phyloP scores from a whole-genome alignment of 2,797 vertebrate species.

The Anomalospiza imberbis region DNA sequence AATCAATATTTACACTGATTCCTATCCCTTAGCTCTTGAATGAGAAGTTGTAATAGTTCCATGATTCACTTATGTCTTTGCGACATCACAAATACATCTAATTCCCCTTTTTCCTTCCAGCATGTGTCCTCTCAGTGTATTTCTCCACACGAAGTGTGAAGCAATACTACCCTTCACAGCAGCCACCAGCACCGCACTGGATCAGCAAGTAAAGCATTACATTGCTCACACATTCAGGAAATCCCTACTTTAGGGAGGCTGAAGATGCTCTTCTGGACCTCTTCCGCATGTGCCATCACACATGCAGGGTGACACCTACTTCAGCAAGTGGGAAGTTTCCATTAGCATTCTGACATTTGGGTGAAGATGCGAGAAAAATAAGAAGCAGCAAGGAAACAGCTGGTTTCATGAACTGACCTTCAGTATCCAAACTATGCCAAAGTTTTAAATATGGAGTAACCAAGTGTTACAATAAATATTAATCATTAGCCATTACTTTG shows the following conservation, averaged over 20 bases:
- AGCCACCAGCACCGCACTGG: neutral
- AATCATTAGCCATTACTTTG: neutral
- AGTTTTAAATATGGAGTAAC: neutral
- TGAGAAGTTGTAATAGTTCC: neutral
- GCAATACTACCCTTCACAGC: neutral
- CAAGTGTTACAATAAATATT: neutral
- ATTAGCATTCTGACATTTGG: neutral
- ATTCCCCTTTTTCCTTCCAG: neutral
- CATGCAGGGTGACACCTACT: fast-evolving
- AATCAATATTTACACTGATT: neutral
- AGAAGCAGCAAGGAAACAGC: neutral
- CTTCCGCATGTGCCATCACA: neutral
- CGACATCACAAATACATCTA: neutral
- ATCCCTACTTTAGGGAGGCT: neutral
- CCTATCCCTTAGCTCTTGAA: neutral
- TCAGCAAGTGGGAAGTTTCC: neutral
- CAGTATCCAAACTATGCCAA: neutral
- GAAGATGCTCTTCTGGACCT: neutral
- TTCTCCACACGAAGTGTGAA: neutral
- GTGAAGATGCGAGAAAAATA: neutral
- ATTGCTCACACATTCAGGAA: neutral
- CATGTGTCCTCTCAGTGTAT: neutral
- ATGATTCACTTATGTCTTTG: neutral
- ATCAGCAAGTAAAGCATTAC: neutral
- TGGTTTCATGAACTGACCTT: neutral